Evolutionary conservation across 2,888 invertebrate genomes (phyloP), one percentile per base, ranked within the genome.

Genomic region (Clostera curtula): DNA sequence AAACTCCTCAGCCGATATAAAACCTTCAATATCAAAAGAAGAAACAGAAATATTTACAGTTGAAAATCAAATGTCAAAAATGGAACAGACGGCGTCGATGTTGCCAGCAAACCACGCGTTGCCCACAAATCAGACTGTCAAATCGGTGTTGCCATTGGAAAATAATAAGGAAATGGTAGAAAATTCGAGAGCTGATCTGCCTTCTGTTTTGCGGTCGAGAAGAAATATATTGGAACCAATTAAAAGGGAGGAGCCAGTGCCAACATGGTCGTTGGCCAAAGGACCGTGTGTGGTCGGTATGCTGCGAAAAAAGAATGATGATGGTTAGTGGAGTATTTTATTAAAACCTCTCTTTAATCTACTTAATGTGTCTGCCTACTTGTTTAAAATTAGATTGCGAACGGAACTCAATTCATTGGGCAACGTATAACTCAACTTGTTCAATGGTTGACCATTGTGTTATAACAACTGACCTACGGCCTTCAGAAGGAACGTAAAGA

Each of bases 201-300:
- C 80, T 0, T 61, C 48, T 29, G 52, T 79, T 14, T 39, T 71
- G 40, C 62, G 75, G 27, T 66, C 77, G 1, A 59, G 75, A 20
- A 63, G 79, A 34, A 80, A 69, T 50, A 61, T 84, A 33, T 40
- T 85, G 34, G 84, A 84, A 43, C 85, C 85, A 12, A 58, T 85
- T 9, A 72, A 64, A 24, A 66, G 70, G 16, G 76, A 75, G 19
- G 67, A 70, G 1, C 55, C 54, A 2, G 60, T 65, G 2, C 85
- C 85, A 0, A 43, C 61, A 1, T 85, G 85, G 85, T 82, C 83
- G 3, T 38, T 85, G 13, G 85, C 84, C 0, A 84, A 80, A 32
- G 82, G 82, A 0, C 77, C 82, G 0, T 63, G 67, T 48, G 67
- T 80, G 5, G 68, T 80, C 19, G 70, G 65, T 2, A 70, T 79